phyloP scores from a whole-genome alignment of 2,888 invertebrate species.

The Andrena bicolor region DNA sequence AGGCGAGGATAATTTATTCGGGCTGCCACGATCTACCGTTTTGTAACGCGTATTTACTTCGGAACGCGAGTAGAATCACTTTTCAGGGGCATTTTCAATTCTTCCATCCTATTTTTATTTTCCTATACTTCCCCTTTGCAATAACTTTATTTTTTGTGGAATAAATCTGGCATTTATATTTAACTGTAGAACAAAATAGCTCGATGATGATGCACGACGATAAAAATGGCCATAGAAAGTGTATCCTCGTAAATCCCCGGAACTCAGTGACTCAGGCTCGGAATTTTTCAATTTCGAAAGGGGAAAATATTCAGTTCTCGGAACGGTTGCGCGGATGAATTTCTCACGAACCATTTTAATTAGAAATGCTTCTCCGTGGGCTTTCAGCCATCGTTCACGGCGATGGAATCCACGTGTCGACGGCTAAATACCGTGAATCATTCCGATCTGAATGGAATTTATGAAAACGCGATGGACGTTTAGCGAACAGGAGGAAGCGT shows the following conservation, averaged over 20 bases:
- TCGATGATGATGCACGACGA: not conserved
- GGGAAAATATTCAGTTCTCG: slow-evolving; percentile 10
- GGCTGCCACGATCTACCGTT: slow-evolving; percentile 1
- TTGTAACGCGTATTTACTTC: slow-evolving; percentile 3
- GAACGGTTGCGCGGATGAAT: slow-evolving; percentile 5
- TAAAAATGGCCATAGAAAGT: slow-evolving; percentile 30
- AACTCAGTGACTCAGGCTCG: slow-evolving; percentile 17
- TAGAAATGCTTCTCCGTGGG: not conserved
- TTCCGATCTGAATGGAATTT: not conserved
- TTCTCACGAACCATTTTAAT: not conserved
- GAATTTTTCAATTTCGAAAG: slow-evolving; percentile 33
- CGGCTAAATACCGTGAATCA: not conserved
- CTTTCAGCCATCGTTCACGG: slow-evolving; percentile 1
- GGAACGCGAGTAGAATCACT: slow-evolving; percentile 2
- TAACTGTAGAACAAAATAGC: not conserved
- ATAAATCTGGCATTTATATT: too few relatives aligned
- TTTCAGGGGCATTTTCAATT: too few relatives aligned
- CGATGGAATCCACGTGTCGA: not conserved
- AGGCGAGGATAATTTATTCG: slow-evolving; percentile 48
- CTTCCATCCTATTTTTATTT: not conserved
- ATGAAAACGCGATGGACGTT: not conserved
- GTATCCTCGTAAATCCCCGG: slow-evolving; percentile 29
- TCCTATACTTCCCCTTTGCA: too few relatives aligned
- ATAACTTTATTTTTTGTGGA: too few relatives aligned
- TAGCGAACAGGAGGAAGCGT: not conserved